A percentile compares a stretch with the other conserved stretches of the same genome.
Conservation (phyloP, 2,113 vertebrate species). For the Cheilinus undulatus region DNA sequence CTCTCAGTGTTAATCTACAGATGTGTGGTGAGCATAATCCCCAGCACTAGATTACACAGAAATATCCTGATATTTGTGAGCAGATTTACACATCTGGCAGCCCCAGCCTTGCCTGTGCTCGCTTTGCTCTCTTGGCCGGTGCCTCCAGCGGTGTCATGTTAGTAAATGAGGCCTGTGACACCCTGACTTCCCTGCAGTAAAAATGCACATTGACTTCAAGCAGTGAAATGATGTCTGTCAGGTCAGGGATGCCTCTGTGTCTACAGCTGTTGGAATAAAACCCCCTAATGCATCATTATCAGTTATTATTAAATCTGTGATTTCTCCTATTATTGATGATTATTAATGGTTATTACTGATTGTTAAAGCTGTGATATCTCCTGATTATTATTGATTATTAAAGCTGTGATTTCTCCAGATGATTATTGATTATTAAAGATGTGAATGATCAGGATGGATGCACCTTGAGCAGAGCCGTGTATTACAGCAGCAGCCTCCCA, state of each 20-base stretch:
- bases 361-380: no score
- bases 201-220: conserved; percentile 6
- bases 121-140: conserved; percentile 41
- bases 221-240: not conserved
- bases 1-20: conserved; percentile 55
- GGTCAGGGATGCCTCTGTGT: conserved; percentile 1
- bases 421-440: conserved; percentile 2
- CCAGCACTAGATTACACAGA: conserved; percentile 53
- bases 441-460: no score
- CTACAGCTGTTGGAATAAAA: conserved; percentile 12
- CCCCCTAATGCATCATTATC: no score
- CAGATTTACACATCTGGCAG: conserved; percentile 67
- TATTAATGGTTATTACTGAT: no score
- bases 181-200: conserved; percentile 33
- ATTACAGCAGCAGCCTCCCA: conserved; percentile 19
- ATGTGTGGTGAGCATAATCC: conserved; percentile 65
- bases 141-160: conserved; percentile 7
- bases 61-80: conserved; percentile 49
- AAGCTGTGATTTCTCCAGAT: conserved; percentile 8
- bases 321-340: not conserved
- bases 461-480: conserved; percentile 35
- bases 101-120: conserved; percentile 38
- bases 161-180: conserved; percentile 7
- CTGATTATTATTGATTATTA: not conserved
- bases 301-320: no score